These are phyloP conservation scores for Pollenia labialis DNA, from an alignment of 2,888 invertebrate species.

Conservation along the genomic window DNA sequence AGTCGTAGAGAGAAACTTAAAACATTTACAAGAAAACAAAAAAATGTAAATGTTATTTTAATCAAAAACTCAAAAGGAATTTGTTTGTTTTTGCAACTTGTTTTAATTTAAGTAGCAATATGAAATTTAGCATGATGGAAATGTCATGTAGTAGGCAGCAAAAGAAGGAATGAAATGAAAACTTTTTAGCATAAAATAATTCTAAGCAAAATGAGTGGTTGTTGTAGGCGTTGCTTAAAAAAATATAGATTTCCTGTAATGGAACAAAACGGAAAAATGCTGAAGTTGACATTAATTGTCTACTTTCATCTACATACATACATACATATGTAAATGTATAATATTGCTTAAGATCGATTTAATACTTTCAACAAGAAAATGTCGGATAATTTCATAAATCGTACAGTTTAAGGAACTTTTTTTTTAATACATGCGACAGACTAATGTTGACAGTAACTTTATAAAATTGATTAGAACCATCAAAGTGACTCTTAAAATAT, in stretches of 20 bases:
- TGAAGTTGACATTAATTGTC: slow-evolving; percentile 6
- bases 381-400: no score
- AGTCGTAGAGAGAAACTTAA: neutral
- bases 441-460: no score
- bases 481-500: no score
- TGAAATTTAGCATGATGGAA: neutral
- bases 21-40: neutral
- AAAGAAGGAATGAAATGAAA: slow-evolving; percentile 6
- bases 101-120: neutral
- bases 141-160: neutral
- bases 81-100: neutral
- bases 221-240: neutral
- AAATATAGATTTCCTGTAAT: neutral
- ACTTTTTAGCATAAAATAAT: neutral
- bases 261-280: neutral
- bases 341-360: no score
- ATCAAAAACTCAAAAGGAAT: no score
- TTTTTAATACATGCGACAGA: no score
- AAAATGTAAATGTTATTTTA: neutral
- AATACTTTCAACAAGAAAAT: no score
- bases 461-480: no score
- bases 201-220: no score
- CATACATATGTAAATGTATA: no score
- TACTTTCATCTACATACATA: no score
- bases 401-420: no score